These are phyloP conservation scores for Micrasema minimum DNA, from an alignment of 1,140 invertebrate genomes.

Conservation along the genomic window DNA sequence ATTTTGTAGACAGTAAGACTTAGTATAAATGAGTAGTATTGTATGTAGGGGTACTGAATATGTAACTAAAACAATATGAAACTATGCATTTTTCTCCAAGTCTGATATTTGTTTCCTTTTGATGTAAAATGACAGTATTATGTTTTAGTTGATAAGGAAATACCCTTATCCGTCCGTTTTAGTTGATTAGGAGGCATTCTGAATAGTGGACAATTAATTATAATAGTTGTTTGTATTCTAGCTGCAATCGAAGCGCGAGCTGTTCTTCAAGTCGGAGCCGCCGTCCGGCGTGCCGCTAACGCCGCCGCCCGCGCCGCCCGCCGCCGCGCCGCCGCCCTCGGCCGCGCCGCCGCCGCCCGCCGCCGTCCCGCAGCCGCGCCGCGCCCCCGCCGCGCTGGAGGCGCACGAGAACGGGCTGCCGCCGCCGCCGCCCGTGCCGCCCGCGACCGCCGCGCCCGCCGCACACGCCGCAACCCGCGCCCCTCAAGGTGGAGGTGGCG, in stretches of 20 bases:
- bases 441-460: conserved; percentile 64
- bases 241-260: conserved; percentile 81
- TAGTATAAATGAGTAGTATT: too few relatives aligned
- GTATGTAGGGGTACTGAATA: too few relatives aligned
- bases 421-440: conserved; percentile 63
- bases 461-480: conserved; percentile 62
- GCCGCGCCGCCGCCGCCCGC: conserved; percentile 61
- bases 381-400: conserved; percentile 60
- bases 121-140: too few relatives aligned
- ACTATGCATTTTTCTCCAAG: too few relatives aligned
- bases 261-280: conserved; percentile 77
- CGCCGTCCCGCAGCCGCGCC: conserved; percentile 58
- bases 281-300: conserved; percentile 56
- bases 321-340: conserved; percentile 60
- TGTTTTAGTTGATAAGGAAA: too few relatives aligned
- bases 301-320: conserved; percentile 60
- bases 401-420: conserved; percentile 63
- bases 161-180: too few relatives aligned
- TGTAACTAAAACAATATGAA: too few relatives aligned
- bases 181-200: too few relatives aligned
- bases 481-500: conserved; percentile 55
- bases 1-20: too few relatives aligned
- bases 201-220: too few relatives aligned
- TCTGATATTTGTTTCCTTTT: too few relatives aligned
- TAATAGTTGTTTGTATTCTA: conserved; percentile 65